phyloP scores from a whole-genome alignment of 2,113 vertebrate species.

The Zapornia atra region DNA sequence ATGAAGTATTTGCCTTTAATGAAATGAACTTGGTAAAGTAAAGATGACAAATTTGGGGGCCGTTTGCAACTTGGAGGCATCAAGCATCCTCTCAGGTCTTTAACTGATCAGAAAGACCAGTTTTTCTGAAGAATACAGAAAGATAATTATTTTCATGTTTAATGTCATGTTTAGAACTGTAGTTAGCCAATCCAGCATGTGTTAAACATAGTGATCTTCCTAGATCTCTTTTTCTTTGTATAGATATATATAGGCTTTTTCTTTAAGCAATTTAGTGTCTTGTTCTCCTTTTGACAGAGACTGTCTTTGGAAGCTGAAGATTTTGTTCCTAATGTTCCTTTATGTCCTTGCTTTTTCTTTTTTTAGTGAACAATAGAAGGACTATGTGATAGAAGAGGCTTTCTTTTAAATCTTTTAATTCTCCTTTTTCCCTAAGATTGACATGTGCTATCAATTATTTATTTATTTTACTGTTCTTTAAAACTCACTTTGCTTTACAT shows the following conservation, averaged over 20 bases:
- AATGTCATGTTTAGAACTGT: background rate
- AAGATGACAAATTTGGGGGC: no score
- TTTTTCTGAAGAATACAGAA: background rate
- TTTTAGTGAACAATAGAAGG: background rate
- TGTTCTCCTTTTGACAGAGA: background rate
- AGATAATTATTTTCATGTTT: background rate
- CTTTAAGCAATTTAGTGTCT: background rate
- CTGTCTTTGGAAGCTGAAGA: background rate
- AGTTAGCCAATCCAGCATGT: background rate
- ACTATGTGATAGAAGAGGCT: background rate
- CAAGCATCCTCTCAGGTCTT: background rate
- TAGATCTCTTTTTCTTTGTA: background rate
- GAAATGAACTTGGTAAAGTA: background rate
- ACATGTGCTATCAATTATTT: background rate
- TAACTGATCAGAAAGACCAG: background rate
- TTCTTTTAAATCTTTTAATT: background rate
- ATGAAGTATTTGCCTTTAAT: background rate
- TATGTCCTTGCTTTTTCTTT: background rate
- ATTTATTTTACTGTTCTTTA: background rate
- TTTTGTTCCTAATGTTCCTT: background rate
- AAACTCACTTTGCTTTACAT: background rate
- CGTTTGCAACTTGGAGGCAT: background rate
- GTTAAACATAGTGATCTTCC: background rate
- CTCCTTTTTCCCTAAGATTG: background rate
- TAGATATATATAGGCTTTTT: background rate